These are phyloP conservation scores for Trachelipus rathkii DNA, from an alignment of 1,140 invertebrate species.

Conservation along the genomic window DNA sequence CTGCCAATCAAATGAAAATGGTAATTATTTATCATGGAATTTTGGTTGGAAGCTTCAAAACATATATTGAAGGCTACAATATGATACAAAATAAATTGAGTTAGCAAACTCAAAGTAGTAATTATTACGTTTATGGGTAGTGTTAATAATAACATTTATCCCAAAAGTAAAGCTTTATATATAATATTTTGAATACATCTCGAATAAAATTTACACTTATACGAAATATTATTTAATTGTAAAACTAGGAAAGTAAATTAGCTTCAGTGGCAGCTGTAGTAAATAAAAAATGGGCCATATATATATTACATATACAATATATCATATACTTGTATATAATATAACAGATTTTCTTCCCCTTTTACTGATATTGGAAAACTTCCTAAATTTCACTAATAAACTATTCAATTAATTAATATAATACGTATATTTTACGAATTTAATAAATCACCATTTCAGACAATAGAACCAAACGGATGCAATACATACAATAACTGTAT, in stretches of 20 bases:
- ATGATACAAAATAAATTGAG: background rate
- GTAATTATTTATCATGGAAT: conserved; percentile 22
- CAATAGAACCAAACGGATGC: conserved; percentile 24
- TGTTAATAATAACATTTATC: background rate
- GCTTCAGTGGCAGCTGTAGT: too few species aligned
- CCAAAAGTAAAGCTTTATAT: background rate
- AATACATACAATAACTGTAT: conserved; percentile 28
- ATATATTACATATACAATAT: too few species aligned
- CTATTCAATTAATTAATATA: too few species aligned
- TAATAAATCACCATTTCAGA: background rate
- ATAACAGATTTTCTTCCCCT: background rate
- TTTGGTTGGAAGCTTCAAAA: conserved; percentile 2
- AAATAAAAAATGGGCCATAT: too few species aligned
- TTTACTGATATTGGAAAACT: conserved; percentile 10
- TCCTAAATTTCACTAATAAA: background rate
- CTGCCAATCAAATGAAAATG: background rate
- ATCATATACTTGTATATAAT: background rate
- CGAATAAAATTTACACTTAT: too few species aligned
- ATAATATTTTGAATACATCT: too few species aligned
- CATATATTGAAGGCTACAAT: background rate
- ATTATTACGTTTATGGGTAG: background rate
- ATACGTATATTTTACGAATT: too few species aligned
- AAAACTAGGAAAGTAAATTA: background rate
- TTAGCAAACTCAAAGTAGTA: background rate
- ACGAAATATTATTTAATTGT: too few species aligned